Evolutionary conservation across 2,888 invertebrate genomes (phyloP).

Genomic region (Papilio elwesi): DNA sequence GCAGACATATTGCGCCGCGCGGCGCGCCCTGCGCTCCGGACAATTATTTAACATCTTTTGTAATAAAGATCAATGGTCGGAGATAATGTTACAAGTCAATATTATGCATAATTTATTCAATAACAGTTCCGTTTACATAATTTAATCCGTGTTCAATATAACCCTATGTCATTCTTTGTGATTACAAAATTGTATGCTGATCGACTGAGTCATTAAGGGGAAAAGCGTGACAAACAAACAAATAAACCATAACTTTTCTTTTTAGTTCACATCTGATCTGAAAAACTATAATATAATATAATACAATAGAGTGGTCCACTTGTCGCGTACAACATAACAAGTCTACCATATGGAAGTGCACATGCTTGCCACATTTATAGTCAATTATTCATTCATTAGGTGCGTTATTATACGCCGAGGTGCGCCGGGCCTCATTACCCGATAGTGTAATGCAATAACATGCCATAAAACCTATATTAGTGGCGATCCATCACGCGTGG

Average conservation of each 20-base stretch:
- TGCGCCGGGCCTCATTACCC: background rate
- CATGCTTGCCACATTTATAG: background rate
- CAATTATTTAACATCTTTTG: slow-evolving; percentile 1
- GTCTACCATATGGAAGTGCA: background rate
- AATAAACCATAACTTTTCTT: too few species aligned
- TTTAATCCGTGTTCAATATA: too few species aligned
- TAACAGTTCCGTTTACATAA: too few species aligned
- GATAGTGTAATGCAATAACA: slow-evolving; percentile 34
- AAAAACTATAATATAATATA: too few species aligned
- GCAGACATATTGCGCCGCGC: slow-evolving; percentile 9
- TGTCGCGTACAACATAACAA: background rate
- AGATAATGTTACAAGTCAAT: background rate
- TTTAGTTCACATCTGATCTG: too few species aligned
- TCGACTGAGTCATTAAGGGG: too few species aligned
- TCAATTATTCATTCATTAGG: background rate
- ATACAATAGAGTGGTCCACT: background rate
- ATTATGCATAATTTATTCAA: background rate
- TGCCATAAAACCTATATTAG: slow-evolving; percentile 39
- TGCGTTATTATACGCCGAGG: background rate
- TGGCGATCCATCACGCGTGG: slow-evolving; percentile 35
- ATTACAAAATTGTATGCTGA: too few species aligned
- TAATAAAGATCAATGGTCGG: slow-evolving; percentile 11
- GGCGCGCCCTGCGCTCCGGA: background rate
- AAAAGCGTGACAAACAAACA: too few species aligned
- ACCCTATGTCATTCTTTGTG: too few species aligned